These are phyloP conservation scores for Paracentrotus lividus DNA, from an alignment of 53 echinoderm and acorn worm genomes.

Conservation along the genomic window DNA sequence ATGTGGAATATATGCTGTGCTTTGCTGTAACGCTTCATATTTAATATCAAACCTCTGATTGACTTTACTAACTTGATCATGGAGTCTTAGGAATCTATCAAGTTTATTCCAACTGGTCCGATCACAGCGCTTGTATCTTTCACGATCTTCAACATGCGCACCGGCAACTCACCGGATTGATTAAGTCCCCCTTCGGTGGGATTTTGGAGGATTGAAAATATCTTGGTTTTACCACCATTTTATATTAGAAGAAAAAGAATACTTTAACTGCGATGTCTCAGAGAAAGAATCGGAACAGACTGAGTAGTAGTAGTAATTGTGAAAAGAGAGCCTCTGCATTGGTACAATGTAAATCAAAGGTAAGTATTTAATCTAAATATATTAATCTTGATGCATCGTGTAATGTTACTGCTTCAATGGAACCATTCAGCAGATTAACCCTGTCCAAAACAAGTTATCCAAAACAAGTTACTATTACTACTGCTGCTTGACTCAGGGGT, in stretches of 20 bases:
- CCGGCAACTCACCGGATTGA: background rate
- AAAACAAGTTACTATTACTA: too few species aligned
- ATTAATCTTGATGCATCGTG: too few species aligned
- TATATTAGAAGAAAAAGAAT: background rate
- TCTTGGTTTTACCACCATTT: background rate
- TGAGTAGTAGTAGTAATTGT: conserved; percentile 29
- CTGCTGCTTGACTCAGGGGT: too few species aligned
- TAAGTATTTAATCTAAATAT: too few species aligned
- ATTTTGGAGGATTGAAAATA: background rate
- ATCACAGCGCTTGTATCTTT: background rate
- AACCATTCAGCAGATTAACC: too few species aligned
- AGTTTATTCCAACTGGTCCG: background rate
- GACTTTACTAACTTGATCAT: background rate
- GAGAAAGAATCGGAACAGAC: conserved; percentile 7
- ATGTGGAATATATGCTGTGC: background rate
- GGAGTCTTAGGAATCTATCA: background rate
- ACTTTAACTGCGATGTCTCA: conserved; percentile 57
- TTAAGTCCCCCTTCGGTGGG: background rate
- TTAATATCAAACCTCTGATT: background rate
- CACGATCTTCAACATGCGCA: background rate
- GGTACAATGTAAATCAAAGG: conserved; percentile 59
- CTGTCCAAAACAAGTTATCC: too few species aligned
- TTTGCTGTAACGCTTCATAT: background rate
- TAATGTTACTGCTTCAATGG: background rate
- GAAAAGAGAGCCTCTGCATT: conserved; percentile 47